These are phyloP conservation scores for Myotis davidii DNA, from an alignment of 2,113 vertebrate genomes.

Conservation along the genomic window DNA sequence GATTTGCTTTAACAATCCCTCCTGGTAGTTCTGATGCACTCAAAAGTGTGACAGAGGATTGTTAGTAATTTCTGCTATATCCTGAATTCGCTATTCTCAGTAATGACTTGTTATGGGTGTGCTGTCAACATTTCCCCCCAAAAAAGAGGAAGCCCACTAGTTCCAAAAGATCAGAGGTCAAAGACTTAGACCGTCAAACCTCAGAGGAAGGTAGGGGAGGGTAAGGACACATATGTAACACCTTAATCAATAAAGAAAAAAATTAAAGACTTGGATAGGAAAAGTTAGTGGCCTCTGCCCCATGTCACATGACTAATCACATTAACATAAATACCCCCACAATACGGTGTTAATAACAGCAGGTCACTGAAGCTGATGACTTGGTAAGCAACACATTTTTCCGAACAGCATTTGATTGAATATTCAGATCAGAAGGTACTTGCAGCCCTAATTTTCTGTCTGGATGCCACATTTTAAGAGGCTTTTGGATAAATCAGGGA, in stretches of 20 bases:
- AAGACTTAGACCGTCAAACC: background rate
- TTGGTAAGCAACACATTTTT: background rate
- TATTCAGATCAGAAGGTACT: background rate
- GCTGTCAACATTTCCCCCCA: background rate
- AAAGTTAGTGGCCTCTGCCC: background rate
- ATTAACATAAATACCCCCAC: background rate
- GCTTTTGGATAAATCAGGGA: background rate
- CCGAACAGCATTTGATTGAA: background rate
- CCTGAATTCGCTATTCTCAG: background rate
- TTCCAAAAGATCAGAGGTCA: constrained; percentile 25
- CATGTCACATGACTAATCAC: background rate
- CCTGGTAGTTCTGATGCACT: background rate
- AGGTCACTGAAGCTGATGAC: background rate
- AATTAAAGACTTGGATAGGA: background rate
- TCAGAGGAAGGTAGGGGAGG: no score
- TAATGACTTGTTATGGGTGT: background rate
- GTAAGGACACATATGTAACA: no score
- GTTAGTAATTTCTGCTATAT: background rate
- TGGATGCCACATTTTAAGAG: constrained; percentile 16
- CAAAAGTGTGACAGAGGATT: background rate
- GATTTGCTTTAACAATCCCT: background rate
- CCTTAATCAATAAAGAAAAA: no score
- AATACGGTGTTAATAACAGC: background rate
- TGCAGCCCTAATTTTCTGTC: background rate
- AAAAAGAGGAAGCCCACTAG: background rate